phyloP scores from a whole-genome alignment of 2,797 vertebrate species.

The Vultur gryphus region DNA sequence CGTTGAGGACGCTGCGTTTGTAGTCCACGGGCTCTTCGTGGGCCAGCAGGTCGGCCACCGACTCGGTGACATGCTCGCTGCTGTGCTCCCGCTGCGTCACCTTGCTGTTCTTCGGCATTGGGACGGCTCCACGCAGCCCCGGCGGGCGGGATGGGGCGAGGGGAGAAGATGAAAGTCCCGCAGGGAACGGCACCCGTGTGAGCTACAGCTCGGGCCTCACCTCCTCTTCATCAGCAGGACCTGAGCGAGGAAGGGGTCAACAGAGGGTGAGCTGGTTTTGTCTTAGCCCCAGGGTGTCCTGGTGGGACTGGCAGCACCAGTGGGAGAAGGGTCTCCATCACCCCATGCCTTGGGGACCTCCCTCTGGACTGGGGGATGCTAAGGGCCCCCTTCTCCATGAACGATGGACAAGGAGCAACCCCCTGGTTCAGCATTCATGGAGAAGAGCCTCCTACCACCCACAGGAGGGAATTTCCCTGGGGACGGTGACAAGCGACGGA shows the following conservation, averaged over 20 bases:
- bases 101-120: slow-evolving; percentile 96
- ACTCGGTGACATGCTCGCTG: slow-evolving; percentile 96
- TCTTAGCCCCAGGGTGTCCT: fast-evolving
- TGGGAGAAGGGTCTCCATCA: too few relatives aligned
- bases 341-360: fast-evolving
- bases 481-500: background rate
- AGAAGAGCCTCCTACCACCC: background rate
- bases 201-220: slow-evolving; percentile 12
- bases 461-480: background rate
- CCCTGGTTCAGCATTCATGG: too few relatives aligned
- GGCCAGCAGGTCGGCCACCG: slow-evolving; percentile 92
- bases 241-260: background rate
- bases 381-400: background rate
- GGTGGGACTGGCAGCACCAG: fast-evolving
- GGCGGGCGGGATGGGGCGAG: background rate
- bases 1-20: slow-evolving; percentile 90
- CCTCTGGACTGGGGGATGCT: background rate
- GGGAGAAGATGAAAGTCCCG: fast-evolving
- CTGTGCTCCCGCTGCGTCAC: slow-evolving; percentile 93
- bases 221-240: slow-evolving; percentile 62
- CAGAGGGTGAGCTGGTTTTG: background rate
- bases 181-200: fast-evolving
- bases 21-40: slow-evolving; percentile 95
- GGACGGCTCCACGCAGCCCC: background rate
- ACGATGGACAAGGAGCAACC: fast-evolving